A percentile compares a stretch with the other conserved stretches of the same genome.
Conservation (phyloP, 2,797 vertebrate species). For the Leptodactylus fallax region DNA sequence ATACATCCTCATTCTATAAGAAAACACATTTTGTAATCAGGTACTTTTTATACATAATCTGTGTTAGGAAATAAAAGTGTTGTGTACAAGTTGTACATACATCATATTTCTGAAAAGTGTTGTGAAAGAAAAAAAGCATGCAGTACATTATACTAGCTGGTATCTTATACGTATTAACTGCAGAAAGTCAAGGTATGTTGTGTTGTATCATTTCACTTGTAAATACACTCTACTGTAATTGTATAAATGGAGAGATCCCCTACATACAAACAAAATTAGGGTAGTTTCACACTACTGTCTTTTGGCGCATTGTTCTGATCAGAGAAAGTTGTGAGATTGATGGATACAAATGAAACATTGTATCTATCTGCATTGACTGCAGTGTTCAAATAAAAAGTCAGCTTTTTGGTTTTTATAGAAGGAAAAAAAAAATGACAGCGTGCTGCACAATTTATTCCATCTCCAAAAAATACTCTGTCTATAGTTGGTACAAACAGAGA, state of each 20-base stretch:
- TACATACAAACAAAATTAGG: background rate
- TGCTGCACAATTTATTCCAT: too few species aligned
- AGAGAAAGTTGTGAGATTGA: too few species aligned
- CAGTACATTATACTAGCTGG: background rate
- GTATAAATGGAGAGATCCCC: background rate
- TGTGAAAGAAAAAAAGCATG: background rate
- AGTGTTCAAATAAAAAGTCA: too few species aligned
- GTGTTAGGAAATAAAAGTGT: background rate
- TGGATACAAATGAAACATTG: too few species aligned
- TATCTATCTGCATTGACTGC: too few species aligned
- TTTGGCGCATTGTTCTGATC: too few species aligned
- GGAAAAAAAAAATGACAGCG: too few species aligned
- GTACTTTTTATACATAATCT: background rate
- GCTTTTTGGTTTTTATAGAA: too few species aligned
- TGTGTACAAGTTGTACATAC: background rate
- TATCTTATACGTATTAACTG: background rate
- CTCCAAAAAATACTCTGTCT: too few species aligned
- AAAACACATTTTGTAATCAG: conserved; percentile 11
- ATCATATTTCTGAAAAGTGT: background rate
- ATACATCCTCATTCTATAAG: background rate
- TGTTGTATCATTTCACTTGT: background rate
- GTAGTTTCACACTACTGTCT: too few species aligned
- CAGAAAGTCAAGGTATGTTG: background rate
- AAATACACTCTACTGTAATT: background rate
- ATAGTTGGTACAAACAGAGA: too few species aligned